These are phyloP conservation scores for Betta splendens DNA, from an alignment of 2,797 vertebrate genomes.

Conservation along the genomic window DNA sequence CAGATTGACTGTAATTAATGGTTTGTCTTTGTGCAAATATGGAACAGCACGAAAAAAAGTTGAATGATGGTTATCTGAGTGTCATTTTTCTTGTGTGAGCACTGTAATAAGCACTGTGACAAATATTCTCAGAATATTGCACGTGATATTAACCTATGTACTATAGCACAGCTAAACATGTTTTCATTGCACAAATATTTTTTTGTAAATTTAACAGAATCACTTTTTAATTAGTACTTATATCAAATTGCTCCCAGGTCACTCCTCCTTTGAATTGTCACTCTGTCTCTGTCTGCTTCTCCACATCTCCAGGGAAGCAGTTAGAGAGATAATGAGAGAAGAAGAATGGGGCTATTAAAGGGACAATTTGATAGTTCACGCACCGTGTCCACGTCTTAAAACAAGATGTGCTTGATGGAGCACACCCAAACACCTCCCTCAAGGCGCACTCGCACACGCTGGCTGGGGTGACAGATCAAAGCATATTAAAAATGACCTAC, in stretches of 20 bases:
- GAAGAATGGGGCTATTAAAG: constrained; percentile 80
- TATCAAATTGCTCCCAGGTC: not conserved
- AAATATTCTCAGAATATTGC: not conserved
- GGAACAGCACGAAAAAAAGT: constrained; percentile 20
- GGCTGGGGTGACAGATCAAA: constrained; percentile 75
- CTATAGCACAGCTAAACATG: too few relatives aligned
- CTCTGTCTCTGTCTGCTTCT: constrained; percentile 37
- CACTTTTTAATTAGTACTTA: constrained; percentile 37
- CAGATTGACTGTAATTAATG: constrained; percentile 61
- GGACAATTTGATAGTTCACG: constrained; percentile 77
- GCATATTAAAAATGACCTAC: constrained; percentile 79
- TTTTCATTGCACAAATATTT: too few relatives aligned
- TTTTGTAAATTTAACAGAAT: not conserved
- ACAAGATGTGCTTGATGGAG: constrained; percentile 72
- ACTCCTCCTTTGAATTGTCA: constrained; percentile 1
- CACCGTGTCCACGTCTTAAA: constrained; percentile 67
- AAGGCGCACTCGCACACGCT: constrained; percentile 22
- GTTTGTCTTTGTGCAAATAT: constrained; percentile 70
- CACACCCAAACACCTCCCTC: constrained; percentile 35
- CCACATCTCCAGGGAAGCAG: constrained; percentile 31
- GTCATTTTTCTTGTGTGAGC: constrained; percentile 2
- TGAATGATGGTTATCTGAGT: constrained; percentile 16
- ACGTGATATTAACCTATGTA: not conserved
- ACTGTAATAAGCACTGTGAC: not conserved
- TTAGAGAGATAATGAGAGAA: constrained; percentile 74